These are phyloP conservation scores for Nothocercus julius DNA, from an alignment of 2,113 vertebrate genomes.

Conservation along the genomic window DNA sequence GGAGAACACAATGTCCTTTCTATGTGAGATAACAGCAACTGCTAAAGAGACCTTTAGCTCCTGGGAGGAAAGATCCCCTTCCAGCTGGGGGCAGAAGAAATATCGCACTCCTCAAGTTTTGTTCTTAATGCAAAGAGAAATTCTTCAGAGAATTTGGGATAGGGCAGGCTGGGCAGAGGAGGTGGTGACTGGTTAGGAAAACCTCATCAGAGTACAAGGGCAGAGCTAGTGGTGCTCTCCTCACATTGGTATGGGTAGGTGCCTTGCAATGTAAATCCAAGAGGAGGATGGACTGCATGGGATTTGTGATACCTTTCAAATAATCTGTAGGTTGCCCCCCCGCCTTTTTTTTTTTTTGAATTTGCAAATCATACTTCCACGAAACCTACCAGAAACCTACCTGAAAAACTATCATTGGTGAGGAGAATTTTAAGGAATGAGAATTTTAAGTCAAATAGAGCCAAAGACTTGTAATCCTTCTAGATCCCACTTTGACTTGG, in stretches of 20 bases:
- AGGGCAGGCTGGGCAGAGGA: too few relatives aligned
- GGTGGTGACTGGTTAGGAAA: neutral
- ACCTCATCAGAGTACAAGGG: neutral
- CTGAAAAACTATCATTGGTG: neutral
- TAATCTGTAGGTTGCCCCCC: neutral
- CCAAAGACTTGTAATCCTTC: constrained; percentile 14
- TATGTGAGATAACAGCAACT: neutral
- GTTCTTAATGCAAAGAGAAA: neutral
- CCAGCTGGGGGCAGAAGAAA: neutral
- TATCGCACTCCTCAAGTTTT: neutral
- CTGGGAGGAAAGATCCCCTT: neutral
- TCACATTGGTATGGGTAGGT: neutral
- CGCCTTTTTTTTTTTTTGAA: neutral
- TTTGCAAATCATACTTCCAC: neutral
- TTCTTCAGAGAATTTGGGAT: neutral
- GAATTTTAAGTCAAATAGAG: constrained; percentile 9
- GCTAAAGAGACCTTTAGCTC: constrained; percentile 3
- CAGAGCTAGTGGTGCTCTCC: neutral
- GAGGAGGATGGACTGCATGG: neutral
- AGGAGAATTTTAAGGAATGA: neutral
- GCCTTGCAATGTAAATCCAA: neutral
- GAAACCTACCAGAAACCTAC: neutral
- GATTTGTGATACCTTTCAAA: neutral
- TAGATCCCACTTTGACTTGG: constrained; percentile 6
- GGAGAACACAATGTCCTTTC: constrained; percentile 1